Evolutionary conservation across 2,888 invertebrate genomes (phyloP), one percentile per base, ranked within the genome.

Genomic region (Amiota minor): DNA sequence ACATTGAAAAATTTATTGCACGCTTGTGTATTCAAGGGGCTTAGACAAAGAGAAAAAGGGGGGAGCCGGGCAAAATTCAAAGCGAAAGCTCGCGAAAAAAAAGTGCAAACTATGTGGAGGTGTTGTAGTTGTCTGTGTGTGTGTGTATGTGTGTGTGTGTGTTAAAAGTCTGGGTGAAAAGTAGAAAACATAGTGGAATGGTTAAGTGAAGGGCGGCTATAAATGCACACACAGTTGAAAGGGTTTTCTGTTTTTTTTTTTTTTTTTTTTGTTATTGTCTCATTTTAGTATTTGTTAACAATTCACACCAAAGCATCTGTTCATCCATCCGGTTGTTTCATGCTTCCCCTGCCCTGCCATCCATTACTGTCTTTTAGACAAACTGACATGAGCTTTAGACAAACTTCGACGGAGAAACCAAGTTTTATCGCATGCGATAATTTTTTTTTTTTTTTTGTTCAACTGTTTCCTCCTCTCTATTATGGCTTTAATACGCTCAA

Each of bases 1-100:
- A 87, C 88, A 87, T 87, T 87, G 88, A 87, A 88, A 85, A 86
- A 87, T 87, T 87, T 87, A 87, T 87, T 87, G 87, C 85, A 81
- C 82, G 83, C 84, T 80, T 81, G 85, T 81, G 83, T 78, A 85
- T 84, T 84, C 55, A 71, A 53, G 69, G 65, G 50, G 50, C 59
- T 11, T 35, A 53, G 35, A 12, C 45, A 64, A 16, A n/a, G 20
- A 45, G 62, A 14, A 20, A 9, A 47, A 47, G 47, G 12, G 50
- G 47, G 18, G 50, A 14, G 45, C 12, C 55, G 47, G 64, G 61
- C 70, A 70, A 55, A 67, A 55, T 18, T 47, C 35, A 16, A 35
- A 11, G 46, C 67, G 73, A 75, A 81, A 78, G 77, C 77, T 71
- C 74, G 59, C 76, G 20, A 16, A 20, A 59, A 20, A 59, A 59